phyloP scores from a whole-genome alignment of 2,888 invertebrate species.

The Aspidiotus rigidus region DNA sequence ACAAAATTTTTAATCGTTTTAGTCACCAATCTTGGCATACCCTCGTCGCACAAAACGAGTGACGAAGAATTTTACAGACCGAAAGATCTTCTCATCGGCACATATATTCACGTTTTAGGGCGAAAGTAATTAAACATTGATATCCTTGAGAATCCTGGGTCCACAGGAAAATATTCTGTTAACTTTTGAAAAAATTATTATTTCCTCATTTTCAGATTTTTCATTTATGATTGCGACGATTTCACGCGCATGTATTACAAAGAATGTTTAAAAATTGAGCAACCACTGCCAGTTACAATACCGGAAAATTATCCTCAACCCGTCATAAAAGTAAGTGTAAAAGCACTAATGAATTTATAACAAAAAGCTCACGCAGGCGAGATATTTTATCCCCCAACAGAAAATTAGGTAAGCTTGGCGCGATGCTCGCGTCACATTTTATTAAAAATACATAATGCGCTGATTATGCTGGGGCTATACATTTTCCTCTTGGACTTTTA shows the following conservation, averaged over 20 bases:
- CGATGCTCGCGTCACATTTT: too few species aligned
- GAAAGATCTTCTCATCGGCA: conserved; percentile 64
- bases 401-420: too few species aligned
- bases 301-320: conserved; percentile 32
- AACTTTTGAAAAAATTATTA: too few species aligned
- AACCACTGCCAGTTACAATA: conserved; percentile 43
- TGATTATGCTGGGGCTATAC: too few species aligned
- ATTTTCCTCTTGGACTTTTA: too few species aligned
- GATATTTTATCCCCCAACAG: background rate
- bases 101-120: conserved; percentile 59
- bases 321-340: conserved; percentile 5
- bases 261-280: conserved; percentile 45
- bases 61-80: conserved; percentile 63
- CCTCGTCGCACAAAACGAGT: background rate
- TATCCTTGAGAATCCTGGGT: too few species aligned
- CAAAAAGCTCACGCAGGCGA: background rate
- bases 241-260: conserved; percentile 69
- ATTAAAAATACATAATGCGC: too few species aligned
- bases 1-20: background rate
- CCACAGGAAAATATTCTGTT: too few species aligned
- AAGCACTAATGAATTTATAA: background rate
- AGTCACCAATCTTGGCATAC: background rate
- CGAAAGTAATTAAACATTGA: conserved; percentile 44
- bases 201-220: conserved; percentile 46
- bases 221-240: conserved; percentile 67